Conservation (phyloP, 2,888 invertebrate species). For the Cerastis rubricosa region DNA sequence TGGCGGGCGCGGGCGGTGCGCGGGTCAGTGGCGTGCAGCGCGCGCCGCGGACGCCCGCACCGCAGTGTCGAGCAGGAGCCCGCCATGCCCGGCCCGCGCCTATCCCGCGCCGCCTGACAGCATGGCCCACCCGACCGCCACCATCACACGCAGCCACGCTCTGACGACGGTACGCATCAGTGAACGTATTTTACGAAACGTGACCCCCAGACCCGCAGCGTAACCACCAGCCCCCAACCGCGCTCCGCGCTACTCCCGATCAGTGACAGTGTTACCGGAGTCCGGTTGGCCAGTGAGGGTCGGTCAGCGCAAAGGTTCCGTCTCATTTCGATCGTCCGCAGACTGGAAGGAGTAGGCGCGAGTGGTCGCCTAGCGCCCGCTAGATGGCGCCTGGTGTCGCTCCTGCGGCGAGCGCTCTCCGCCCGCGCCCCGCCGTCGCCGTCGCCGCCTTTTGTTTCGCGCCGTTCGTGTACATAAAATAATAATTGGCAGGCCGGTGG, state of each 20-base stretch:
- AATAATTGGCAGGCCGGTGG: slow-evolving; percentile 88
- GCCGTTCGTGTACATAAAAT: slow-evolving; percentile 88
- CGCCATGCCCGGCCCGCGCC: slow-evolving; percentile 91
- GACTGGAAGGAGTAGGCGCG: slow-evolving; percentile 86
- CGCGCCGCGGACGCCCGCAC: slow-evolving; percentile 90
- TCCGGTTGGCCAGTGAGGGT: slow-evolving; percentile 79
- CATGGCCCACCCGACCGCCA: slow-evolving; percentile 90
- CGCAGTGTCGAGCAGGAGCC: slow-evolving; percentile 90
- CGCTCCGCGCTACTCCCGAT: slow-evolving; percentile 71
- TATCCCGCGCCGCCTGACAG: slow-evolving; percentile 90
- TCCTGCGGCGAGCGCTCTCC: slow-evolving; percentile 90
- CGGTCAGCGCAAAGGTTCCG: slow-evolving; percentile 82
- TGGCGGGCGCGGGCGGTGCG: slow-evolving; percentile 85
- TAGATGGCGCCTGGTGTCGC: slow-evolving; percentile 89
- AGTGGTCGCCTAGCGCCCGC: slow-evolving; percentile 88
- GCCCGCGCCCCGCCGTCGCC: slow-evolving; percentile 86
- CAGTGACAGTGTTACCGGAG: slow-evolving; percentile 85
- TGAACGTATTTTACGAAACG: slow-evolving; percentile 61
- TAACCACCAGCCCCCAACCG: slow-evolving; percentile 64
- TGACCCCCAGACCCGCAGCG: slow-evolving; percentile 60
- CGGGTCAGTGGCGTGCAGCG: slow-evolving; percentile 89
- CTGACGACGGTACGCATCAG: slow-evolving; percentile 89
- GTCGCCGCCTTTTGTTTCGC: slow-evolving; percentile 88
- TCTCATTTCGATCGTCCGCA: slow-evolving; percentile 90
- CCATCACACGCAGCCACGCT: slow-evolving; percentile 91